Evolutionary conservation across 2,888 invertebrate genomes (phyloP).

Genomic region (Rotaria macrura): DNA sequence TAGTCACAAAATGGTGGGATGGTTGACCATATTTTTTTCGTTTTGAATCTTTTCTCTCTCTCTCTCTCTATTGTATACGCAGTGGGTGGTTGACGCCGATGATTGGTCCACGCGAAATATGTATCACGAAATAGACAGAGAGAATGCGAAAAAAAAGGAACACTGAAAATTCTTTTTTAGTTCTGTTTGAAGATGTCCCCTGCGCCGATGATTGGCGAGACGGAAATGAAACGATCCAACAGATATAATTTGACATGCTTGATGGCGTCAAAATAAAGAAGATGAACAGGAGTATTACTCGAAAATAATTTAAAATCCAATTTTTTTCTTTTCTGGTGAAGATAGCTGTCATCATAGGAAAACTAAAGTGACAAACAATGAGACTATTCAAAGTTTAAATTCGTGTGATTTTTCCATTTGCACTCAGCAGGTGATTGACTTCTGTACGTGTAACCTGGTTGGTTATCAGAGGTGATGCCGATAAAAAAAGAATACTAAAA

Average conservation of each 20-base stretch:
- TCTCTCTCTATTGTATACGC: background rate
- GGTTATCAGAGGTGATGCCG: background rate
- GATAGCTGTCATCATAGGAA: background rate
- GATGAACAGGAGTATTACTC: background rate
- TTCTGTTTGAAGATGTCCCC: background rate
- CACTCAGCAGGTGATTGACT: background rate
- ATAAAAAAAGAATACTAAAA: background rate
- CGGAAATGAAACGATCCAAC: background rate
- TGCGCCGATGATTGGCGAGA: background rate
- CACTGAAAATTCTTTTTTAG: background rate
- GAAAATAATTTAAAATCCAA: background rate
- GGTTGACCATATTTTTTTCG: background rate
- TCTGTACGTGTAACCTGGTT: background rate
- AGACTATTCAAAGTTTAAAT: background rate
- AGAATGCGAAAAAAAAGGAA: background rate
- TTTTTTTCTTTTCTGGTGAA: background rate
- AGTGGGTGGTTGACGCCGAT: conserved; percentile 11
- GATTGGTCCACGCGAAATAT: background rate
- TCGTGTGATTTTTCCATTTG: background rate
- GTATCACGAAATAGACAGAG: background rate
- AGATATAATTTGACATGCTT: conserved; percentile 16
- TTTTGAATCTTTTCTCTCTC: background rate
- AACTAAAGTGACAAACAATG: background rate
- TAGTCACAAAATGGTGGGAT: background rate
- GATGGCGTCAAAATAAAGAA: conserved; percentile 10